Base-by-base conservation (phyloP, 2,797 vertebrate species). In the Lates japonicus region DNA sequence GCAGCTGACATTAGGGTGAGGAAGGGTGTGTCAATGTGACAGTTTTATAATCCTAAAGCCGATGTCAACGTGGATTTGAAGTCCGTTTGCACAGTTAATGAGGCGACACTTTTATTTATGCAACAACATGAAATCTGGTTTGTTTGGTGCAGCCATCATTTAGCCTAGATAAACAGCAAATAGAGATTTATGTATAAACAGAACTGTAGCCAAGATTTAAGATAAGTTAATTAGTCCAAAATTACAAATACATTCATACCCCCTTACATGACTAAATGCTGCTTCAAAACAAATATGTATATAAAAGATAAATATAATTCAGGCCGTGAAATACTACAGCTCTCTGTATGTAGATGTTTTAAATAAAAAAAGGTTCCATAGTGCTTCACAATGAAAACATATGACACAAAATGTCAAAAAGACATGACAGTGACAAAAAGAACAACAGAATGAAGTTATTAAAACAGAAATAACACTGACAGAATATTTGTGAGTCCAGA, bases 331-430 rank as follows among this genome's bases (percentile, higher is more conserved):
- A 39, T 9, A 39, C 39, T 39, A 39, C 39, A 9, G 5, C 39
- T 9, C 39, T 39, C 2, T 11, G 39, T 39, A 10, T 39, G 9
- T 39, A 39, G 37, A 5, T 3, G 16, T 52, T 33, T 68, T 19
- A 35, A 46, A 55, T n/a, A n/a, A 60, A 12, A 25, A 37, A 42
- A 7, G 2, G 1, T 29, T 42, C 20, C 54, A 31, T 35, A 2
- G 44, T 6, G 3, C 33, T 49, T 75, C 29, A 72, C 14, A 44
- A 52, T 51, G 17, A 65, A 80, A 76, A 33, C 22, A 63, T 11
- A 2, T 2, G 9, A 11, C 20, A 33, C 3, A 33, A 57, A 62
- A 17, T 9, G 10, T 41, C 2, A 54, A 2, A 55, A 39, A 14
- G 16, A n/a, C 7, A 42, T 3, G 42, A 44, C 1, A 9, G 41